Evolutionary conservation across 2,797 vertebrate species (phyloP).

Genomic region (Margarornis squamiger): DNA sequence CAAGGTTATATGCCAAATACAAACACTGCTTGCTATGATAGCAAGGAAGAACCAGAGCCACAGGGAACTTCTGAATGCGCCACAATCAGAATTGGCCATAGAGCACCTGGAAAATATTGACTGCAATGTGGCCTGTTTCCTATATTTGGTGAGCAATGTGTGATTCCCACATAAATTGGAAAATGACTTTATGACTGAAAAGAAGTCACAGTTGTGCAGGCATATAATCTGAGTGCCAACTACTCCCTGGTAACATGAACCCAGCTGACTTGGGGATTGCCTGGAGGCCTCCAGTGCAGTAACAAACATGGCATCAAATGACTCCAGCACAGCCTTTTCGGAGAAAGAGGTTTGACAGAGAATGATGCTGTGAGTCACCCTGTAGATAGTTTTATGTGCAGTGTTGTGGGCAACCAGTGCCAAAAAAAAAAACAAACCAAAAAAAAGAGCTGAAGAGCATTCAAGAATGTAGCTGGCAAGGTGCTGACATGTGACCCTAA

Average conservation of each 20-base stretch:
- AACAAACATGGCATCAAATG: neutral
- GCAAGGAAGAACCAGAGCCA: neutral
- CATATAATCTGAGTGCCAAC: neutral
- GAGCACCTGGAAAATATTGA: neutral
- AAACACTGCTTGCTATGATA: neutral
- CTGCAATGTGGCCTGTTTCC: neutral
- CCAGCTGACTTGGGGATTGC: neutral
- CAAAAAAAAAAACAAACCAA: neutral
- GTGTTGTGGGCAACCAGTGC: neutral
- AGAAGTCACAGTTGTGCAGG: neutral
- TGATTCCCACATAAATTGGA: neutral
- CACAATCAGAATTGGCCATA: neutral
- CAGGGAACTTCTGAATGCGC: neutral
- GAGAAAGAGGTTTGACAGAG: neutral
- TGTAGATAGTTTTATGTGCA: neutral
- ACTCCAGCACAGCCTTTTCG: neutral
- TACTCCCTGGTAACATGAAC: neutral
- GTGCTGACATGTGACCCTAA: constrained; percentile 14
- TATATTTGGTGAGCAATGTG: neutral
- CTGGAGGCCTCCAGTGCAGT: neutral
- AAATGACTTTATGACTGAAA: neutral
- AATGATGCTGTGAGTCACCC: neutral
- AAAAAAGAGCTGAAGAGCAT: neutral
- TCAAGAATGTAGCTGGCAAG: constrained; percentile 23
- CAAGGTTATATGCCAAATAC: neutral